These are phyloP conservation scores for Hormaphis cornu DNA, from an alignment of 1,140 invertebrate genomes.

Conservation along the genomic window DNA sequence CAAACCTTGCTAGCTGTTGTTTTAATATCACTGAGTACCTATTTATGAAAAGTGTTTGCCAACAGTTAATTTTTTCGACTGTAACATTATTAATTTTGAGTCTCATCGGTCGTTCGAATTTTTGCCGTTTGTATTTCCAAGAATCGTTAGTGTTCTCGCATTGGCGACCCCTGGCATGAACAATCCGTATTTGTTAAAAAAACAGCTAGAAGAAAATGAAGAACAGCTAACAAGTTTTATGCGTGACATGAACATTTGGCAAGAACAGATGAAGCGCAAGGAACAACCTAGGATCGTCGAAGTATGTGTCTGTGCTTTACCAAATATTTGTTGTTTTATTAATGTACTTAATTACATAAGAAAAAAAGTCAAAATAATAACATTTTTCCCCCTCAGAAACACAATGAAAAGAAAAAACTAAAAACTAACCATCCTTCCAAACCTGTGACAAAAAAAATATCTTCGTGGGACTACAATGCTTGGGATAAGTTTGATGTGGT, in stretches of 20 bases:
- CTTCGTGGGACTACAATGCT: constrained; percentile 54
- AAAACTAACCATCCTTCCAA: constrained; percentile 42
- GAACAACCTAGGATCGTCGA: constrained; percentile 50
- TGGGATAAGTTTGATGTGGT: constrained; percentile 78
- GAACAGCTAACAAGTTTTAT: constrained; percentile 61
- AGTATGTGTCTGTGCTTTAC: not conserved
- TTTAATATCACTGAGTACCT: no score
- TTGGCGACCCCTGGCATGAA: constrained; percentile 39
- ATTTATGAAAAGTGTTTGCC: no score
- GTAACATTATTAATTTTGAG: no score
- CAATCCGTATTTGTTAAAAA: constrained; percentile 53
- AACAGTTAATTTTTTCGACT: no score
- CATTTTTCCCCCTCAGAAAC: constrained; percentile 39
- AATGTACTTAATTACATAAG: constrained; percentile 50
- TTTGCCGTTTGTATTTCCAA: no score
- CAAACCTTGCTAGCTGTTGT: no score
- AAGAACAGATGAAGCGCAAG: constrained; percentile 71
- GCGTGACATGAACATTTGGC: constrained; percentile 71
- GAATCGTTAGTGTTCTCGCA: no score
- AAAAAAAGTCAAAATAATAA: constrained; percentile 44
- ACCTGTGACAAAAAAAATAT: constrained; percentile 36
- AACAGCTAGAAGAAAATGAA: constrained; percentile 61
- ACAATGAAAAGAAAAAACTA: constrained; percentile 37
- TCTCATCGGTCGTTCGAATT: no score
- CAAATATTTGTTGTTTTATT: not conserved